Conservation (phyloP, 2,113 vertebrate species). For the Catharus bicknelli region DNA sequence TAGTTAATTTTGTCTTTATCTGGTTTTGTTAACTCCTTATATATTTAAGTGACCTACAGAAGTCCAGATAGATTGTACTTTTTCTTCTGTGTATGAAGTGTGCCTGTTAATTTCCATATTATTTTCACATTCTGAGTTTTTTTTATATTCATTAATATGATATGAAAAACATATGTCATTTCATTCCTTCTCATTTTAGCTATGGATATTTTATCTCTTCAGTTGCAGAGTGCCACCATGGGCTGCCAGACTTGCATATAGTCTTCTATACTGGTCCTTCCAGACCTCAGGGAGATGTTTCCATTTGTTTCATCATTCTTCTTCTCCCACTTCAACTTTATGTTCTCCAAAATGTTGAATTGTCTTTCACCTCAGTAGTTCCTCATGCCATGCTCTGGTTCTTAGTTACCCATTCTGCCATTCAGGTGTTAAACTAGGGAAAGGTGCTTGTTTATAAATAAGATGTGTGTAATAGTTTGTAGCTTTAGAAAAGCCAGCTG, state of each 20-base stretch:
- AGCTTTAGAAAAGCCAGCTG: background rate
- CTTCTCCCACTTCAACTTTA: background rate
- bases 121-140: background rate
- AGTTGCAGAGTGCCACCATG: background rate
- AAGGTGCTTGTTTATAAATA: background rate
- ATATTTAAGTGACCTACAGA: background rate
- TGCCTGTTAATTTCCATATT: background rate
- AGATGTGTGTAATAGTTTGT: background rate
- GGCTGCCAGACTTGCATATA: background rate
- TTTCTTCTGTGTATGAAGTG: background rate
- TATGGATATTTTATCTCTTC: background rate
- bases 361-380: background rate
- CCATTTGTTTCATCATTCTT: background rate
- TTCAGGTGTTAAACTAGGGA: background rate
- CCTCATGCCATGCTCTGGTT: background rate
- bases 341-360: background rate
- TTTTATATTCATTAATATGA: background rate
- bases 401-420: background rate
- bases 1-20: background rate
- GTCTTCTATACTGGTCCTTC: background rate
- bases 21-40: background rate
- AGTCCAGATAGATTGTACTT: background rate
- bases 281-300: background rate
- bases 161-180: background rate
- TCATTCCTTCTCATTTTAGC: background rate